Evolutionary conservation across 2,888 invertebrate species (phyloP), one percentile per base, ranked within the genome.

Genomic region (Idaea biselata): DNA sequence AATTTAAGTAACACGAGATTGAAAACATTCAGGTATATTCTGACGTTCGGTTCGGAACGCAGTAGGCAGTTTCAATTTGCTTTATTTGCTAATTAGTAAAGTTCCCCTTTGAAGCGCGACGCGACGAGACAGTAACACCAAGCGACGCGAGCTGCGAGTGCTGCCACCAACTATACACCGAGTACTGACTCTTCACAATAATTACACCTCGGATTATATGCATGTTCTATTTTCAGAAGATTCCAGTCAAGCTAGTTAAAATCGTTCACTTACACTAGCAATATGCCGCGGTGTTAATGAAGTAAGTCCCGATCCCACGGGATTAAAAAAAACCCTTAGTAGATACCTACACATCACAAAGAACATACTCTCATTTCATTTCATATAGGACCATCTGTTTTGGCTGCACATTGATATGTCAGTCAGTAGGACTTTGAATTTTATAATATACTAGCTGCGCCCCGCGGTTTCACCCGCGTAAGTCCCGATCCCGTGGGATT

Each of bases 1-100:
- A 70, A 65, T 74, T 69, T 71, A 71, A 76, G 78, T 80, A 78
- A 75, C 73, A 73, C 73, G 72, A 76, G 73, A 73, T 76, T 68
- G 74, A 73, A 75, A 74, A 80, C 77, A 81, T 78, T 74, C 64
- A 77, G 73, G 77, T 76, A 78, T 79, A 79, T 77, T 82, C 75
- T 76, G 81, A 77, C 79, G 81, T 81, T 44, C 81, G 78, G 80
- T 73, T 73, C 64, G 67, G 75, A 81, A 81, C 79, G 83, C 77
- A 44, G 44, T 11, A 77, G 81, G 44, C 44, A 77, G 81, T 81
- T 83, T 82, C 83, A 83, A 83, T 86, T 82, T 79, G 82, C 80
- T 83, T 87, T 88, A 88, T 89, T 88, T 85, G 84, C 85, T 88
- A 88, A 89, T 89, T 89, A 88, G 83, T 78, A 82, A 88, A 88